These are phyloP conservation scores for Hyperoplus immaculatus DNA, from an alignment of 2,797 vertebrate species.

Conservation along the genomic window DNA sequence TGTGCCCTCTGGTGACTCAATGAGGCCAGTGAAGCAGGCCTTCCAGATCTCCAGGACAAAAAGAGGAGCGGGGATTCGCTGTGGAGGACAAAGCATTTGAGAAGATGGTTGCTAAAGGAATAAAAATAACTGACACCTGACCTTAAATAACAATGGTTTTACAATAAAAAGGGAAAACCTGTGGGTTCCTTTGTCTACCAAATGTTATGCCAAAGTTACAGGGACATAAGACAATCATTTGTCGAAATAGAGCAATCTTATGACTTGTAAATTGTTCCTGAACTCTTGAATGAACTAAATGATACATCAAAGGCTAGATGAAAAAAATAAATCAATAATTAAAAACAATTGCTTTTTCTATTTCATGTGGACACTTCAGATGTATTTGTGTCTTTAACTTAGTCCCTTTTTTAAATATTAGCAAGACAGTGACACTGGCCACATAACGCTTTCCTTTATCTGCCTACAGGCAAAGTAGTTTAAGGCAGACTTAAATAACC, in stretches of 20 bases:
- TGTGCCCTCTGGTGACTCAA: conserved; percentile 97
- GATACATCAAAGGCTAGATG: not conserved
- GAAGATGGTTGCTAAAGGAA: not conserved
- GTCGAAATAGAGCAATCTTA: not conserved
- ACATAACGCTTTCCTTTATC: not conserved
- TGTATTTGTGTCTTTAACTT: not conserved
- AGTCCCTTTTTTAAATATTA: not conserved
- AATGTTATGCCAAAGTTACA: not conserved
- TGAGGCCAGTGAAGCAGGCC: conserved; percentile 97
- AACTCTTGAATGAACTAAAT: not conserved
- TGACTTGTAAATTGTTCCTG: not conserved
- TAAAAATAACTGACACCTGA: not conserved
- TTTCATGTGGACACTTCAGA: not conserved
- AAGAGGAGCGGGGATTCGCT: conserved; percentile 92
- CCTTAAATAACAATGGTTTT: not conserved
- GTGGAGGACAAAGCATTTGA: conserved; percentile 25
- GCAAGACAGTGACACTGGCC: not conserved
- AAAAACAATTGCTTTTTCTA: not conserved
- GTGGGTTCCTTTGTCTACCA: not conserved
- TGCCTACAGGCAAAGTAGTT: not conserved
- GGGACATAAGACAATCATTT: not conserved
- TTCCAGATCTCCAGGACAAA: conserved; percentile 99
- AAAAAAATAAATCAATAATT: not conserved
- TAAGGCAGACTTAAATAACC: conserved; percentile 77
- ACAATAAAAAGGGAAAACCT: not conserved